Percentiles rank a stretch among this genome's conserved stretches.
Conservation (phyloP, 1,140 invertebrate genomes). For the Harpegnathos saltator region DNA sequence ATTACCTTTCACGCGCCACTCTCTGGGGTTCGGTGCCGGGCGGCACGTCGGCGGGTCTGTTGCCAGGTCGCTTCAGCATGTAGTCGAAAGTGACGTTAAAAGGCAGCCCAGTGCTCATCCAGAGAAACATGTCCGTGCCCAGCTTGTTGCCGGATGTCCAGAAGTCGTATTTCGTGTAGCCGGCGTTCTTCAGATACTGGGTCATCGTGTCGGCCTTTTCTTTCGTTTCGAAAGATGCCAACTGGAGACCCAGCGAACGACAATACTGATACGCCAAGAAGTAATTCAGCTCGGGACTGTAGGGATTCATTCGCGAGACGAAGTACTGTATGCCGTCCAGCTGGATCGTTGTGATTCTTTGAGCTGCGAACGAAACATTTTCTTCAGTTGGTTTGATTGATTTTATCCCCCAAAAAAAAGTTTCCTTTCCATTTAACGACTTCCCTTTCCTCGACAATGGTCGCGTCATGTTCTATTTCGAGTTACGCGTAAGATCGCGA, state of each 20-base stretch:
- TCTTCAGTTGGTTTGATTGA: no score
- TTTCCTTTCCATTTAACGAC: not conserved
- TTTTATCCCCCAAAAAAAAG: no score
- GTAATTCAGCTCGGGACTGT: slow-evolving; percentile 94
- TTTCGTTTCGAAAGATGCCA: slow-evolving; percentile 93
- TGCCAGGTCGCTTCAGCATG: slow-evolving; percentile 87
- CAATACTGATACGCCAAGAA: slow-evolving; percentile 95
- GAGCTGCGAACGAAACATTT: slow-evolving; percentile 88
- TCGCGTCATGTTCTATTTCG: not conserved
- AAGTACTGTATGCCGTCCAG: slow-evolving; percentile 95
- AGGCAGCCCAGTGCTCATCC: slow-evolving; percentile 95
- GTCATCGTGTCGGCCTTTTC: slow-evolving; percentile 94
- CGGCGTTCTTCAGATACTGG: slow-evolving; percentile 92
- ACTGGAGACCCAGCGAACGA: slow-evolving; percentile 93
- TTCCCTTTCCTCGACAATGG: not conserved
- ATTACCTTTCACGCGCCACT: slow-evolving; percentile 91
- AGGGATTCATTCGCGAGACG: slow-evolving; percentile 94
- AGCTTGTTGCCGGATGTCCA: slow-evolving; percentile 96
- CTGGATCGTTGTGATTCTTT: slow-evolving; percentile 94
- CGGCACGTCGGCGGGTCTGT: slow-evolving; percentile 80
- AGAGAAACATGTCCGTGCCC: slow-evolving; percentile 94
- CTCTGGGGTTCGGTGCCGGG: slow-evolving; percentile 90
- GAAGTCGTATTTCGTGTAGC: slow-evolving; percentile 93
- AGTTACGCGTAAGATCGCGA: not conserved
- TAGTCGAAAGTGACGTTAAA: slow-evolving; percentile 95